phyloP scores from a whole-genome alignment of 2,797 vertebrate genomes.

The Centroberyx gerrardi region DNA sequence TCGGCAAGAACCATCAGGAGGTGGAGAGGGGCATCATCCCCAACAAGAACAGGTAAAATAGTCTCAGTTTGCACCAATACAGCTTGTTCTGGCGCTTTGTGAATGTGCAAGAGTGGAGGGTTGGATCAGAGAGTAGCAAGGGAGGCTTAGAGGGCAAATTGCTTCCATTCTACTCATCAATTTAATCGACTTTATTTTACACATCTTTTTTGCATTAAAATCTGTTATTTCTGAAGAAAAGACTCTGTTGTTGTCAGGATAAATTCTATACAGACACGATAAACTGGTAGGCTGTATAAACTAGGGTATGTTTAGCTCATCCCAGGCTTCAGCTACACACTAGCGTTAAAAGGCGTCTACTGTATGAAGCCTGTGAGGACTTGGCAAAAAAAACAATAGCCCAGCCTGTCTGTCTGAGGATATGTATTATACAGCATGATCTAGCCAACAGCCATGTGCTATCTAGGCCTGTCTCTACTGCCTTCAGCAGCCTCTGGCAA shows the following conservation, averaged over 20 bases:
- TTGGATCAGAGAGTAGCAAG: background rate
- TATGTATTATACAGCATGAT: conserved; percentile 20
- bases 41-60: conserved; percentile 95
- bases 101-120: conserved; percentile 16
- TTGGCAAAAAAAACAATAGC: background rate
- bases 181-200: background rate
- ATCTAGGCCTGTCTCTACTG: conserved; percentile 31
- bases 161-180: background rate
- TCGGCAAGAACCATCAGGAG: conserved; percentile 98
- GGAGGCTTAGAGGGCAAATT: background rate
- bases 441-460: conserved; percentile 16
- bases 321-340: background rate
- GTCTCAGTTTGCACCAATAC: conserved; percentile 12
- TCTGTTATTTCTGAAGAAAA: background rate
- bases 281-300: background rate
- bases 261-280: background rate
- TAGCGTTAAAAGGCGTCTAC: background rate
- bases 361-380: conserved; percentile 15
- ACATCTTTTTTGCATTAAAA: conserved; percentile 5
- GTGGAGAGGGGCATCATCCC: conserved; percentile 98
- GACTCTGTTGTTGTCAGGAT: background rate
- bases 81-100: conserved; percentile 39
- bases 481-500: conserved; percentile 31
- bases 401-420: conserved; percentile 12
- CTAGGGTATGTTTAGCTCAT: conserved; percentile 15